Conservation (phyloP, 2,888 invertebrate genomes). For the Nesidiocoris tenuis region DNA sequence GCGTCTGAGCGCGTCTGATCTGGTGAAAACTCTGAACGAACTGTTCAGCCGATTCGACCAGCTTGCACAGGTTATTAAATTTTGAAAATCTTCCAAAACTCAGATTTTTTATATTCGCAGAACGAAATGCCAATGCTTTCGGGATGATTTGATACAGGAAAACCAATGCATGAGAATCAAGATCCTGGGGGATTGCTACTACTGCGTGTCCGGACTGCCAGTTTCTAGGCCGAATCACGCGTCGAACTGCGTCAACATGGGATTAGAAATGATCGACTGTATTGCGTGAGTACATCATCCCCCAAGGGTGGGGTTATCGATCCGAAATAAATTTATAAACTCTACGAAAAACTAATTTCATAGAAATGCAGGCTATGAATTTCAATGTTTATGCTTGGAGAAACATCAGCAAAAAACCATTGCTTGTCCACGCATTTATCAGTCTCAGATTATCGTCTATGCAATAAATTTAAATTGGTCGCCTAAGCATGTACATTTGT, state of each 20-base stretch:
- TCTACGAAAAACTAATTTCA: too few species aligned
- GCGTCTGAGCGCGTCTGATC: constrained; percentile 85
- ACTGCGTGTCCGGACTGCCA: constrained; percentile 57
- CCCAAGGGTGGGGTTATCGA: too few species aligned
- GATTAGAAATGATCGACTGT: constrained; percentile 92
- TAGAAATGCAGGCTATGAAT: too few species aligned
- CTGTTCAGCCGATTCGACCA: constrained; percentile 96
- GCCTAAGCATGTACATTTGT: too few species aligned
- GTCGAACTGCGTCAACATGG: constrained; percentile 94
- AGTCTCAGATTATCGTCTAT: too few species aligned
- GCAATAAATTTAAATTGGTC: too few species aligned
- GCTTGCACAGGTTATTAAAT: constrained; percentile 78
- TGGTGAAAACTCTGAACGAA: constrained; percentile 94
- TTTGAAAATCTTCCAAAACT: background rate
- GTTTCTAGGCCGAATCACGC: constrained; percentile 91
- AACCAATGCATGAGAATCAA: constrained; percentile 95
- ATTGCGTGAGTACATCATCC: constrained; percentile 76
- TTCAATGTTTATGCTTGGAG: too few species aligned
- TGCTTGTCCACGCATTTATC: too few species aligned
- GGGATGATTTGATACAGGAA: constrained; percentile 62
- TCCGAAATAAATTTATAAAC: too few species aligned
- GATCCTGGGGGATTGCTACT: constrained; percentile 94
- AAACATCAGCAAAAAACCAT: too few species aligned
- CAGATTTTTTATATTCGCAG: background rate
- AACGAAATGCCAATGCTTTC: background rate